Conservation (phyloP, 2,888 invertebrate species). For the Pteria penguin region DNA sequence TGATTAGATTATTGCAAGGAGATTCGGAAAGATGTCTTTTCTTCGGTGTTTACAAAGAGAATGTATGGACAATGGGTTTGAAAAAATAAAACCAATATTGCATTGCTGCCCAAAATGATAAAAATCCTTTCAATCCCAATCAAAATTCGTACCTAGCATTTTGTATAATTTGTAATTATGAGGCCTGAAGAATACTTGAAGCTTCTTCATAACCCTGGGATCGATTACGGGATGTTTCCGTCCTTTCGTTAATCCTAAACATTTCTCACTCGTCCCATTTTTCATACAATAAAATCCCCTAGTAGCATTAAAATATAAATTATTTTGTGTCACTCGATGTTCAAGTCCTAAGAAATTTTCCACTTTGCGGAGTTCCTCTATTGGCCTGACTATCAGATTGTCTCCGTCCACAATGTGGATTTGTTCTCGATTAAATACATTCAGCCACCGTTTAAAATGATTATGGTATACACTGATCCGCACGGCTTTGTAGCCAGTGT, state of each 20-base stretch:
- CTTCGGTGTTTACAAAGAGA: too few species aligned
- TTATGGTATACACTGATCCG: slow-evolving; percentile 81
- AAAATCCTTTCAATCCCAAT: slow-evolving; percentile 85
- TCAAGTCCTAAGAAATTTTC: slow-evolving; percentile 76
- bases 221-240: slow-evolving; percentile 93
- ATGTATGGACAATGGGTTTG: too few species aligned
- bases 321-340: slow-evolving; percentile 82
- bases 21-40: too few species aligned
- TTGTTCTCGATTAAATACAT: slow-evolving; percentile 94
- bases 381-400: slow-evolving; percentile 74
- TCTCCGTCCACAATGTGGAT: slow-evolving; percentile 92
- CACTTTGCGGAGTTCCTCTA: slow-evolving; percentile 72
- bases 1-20: too few species aligned
- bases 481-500: slow-evolving; percentile 81
- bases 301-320: slow-evolving; percentile 97
- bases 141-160: slow-evolving; percentile 93
- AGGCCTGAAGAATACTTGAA: slow-evolving; percentile 75
- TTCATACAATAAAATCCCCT: slow-evolving; percentile 96
- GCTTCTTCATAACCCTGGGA: slow-evolving; percentile 82
- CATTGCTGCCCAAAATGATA: too few species aligned
- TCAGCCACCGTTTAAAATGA: slow-evolving; percentile 94
- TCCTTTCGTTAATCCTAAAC: slow-evolving; percentile 93
- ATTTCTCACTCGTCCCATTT: slow-evolving; percentile 85
- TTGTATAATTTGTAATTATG: slow-evolving; percentile 83
- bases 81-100: too few species aligned